Base-by-base conservation (phyloP, 1,140 invertebrate genomes). In the Heliconius congener region DNA sequence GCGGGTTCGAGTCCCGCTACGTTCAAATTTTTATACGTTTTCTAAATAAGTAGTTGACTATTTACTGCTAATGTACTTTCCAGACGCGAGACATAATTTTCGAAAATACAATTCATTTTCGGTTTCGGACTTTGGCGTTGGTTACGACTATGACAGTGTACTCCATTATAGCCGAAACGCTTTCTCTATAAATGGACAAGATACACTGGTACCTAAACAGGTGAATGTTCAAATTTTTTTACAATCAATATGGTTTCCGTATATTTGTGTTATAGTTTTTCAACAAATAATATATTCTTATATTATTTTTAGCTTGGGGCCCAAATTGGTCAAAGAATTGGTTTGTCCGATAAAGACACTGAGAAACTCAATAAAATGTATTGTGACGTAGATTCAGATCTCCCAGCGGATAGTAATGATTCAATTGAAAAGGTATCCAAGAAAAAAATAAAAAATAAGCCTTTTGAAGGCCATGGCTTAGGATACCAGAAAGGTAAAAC, bases 141-240 rank as follows among this genome's bases (percentile, higher is more conserved):
- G 91, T 23, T 97, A 97, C 84, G 97, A 97, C 91, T 97, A 97
- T 85, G 93, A 95, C 11, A 97, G 96, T 86, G 95, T 97, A 19
- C 96, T 97, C 95, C 97, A 97, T 87, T 97, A 97, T 84, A 96
- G 96, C 78, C 92, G 95, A 46, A 95, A 95, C 81, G 96, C 96
- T 42, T 97, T 97, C 89, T 96, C 96, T 6, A 94, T 91, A 76
- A 96, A 97, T 88, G 96, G 95, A 19, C 86, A 96, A 88, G 95
- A 95, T 16, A 97, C 96, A 5, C 96, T 97, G 76, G 93, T 96
- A 5, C 95, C 96, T 4, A 94, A 94, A 85, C 82, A 92, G 91
- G 93, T 94, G 72, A 87, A 46, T 39, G 37, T 27, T 83, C 83
- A 50, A 75, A 78, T 77, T 74, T 57, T 77, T 57, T 77, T 30